Conservation (phyloP, 2,888 invertebrate species). For the Folsomia candida region DNA sequence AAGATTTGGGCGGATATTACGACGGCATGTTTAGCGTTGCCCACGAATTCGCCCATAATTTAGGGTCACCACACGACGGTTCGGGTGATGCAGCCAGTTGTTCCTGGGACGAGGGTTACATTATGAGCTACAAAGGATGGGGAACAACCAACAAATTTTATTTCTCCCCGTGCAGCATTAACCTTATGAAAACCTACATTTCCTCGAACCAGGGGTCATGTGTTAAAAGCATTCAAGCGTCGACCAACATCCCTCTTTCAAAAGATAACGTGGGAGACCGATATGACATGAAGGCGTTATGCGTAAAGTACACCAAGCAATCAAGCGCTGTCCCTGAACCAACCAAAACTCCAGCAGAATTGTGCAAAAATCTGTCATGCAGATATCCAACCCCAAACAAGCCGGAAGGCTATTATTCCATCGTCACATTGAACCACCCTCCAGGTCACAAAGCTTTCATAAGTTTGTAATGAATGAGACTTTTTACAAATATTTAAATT, state of each 20-base stretch:
- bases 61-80: conserved; percentile 43
- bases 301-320: conserved; percentile 24
- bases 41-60: conserved; percentile 48
- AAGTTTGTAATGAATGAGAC: conserved; percentile 20
- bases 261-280: conserved; percentile 28
- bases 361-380: conserved; percentile 36
- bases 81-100: conserved; percentile 24
- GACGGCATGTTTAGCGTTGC: conserved; percentile 41
- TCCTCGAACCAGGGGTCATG: conserved; percentile 27
- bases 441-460: conserved; percentile 36
- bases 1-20: conserved; percentile 38
- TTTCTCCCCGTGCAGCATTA: conserved; percentile 42
- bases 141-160: conserved; percentile 38
- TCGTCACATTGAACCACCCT: conserved; percentile 27
- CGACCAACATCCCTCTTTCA: conserved; percentile 14
- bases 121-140: conserved; percentile 46
- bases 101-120: conserved; percentile 38
- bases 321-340: conserved; percentile 23
- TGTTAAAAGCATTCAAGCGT: conserved; percentile 16
- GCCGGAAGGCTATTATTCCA: conserved; percentile 21
- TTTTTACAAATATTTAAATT: conserved; percentile 12
- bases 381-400: conserved; percentile 28
- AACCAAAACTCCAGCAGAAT: conserved; percentile 7
- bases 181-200: conserved; percentile 35
- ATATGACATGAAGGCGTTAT: conserved; percentile 22